Base-by-base conservation (phyloP, 2,797 vertebrate genomes). In the Caiman crocodilus region DNA sequence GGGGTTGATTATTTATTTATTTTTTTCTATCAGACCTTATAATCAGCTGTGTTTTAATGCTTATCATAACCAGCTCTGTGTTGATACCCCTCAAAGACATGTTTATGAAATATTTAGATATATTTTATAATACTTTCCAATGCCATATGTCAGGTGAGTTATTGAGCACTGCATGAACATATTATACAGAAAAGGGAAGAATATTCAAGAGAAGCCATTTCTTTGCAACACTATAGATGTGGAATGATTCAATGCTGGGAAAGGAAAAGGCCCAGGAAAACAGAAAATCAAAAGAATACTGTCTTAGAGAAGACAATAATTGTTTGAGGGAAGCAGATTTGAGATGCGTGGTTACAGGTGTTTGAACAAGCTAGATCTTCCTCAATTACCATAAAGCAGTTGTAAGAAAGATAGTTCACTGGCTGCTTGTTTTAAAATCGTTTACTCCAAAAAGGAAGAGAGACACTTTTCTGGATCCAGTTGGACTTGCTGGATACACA, bases 201-300 rank as follows among this genome's bases (percentile, higher is more conserved):
- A 50, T 90, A 16, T 9, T 26, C 93, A 87, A 92, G 50, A 67
- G 91, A 90, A 89, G 59, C 63, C 83, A 12, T 83, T 91, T 85
- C 79, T 84, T 35, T 63, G 75, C 35, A 93, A 81, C 55, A 35
- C 79, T 85, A 71, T 55, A 79, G 25, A 87, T 30, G 20, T 85
- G 67, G 11, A 84, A 64, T 81, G 84, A 59, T 55, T 60, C 17
- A 79, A 85, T 59, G 26, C 84, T 78, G 79, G 56, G 86, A 69
- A 13, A 85, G 30, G 8, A 83, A 64, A 92, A 84, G 0, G 74
- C 67, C 79, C 35, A 60, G 15, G 14, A 83, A 83, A 81, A 21
- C 8, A 64, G 2, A 61, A 65, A 65, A 4, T 67, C 71, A 85
- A 87, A 92, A 78, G 35, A 87, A 85, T 1, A 50, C 42, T 50